A percentile compares a stretch with the other conserved stretches of the same genome.
These are phyloP conservation scores for Tachysurus vachellii DNA, from an alignment of 2,113 vertebrate species.

Conservation along the genomic window DNA sequence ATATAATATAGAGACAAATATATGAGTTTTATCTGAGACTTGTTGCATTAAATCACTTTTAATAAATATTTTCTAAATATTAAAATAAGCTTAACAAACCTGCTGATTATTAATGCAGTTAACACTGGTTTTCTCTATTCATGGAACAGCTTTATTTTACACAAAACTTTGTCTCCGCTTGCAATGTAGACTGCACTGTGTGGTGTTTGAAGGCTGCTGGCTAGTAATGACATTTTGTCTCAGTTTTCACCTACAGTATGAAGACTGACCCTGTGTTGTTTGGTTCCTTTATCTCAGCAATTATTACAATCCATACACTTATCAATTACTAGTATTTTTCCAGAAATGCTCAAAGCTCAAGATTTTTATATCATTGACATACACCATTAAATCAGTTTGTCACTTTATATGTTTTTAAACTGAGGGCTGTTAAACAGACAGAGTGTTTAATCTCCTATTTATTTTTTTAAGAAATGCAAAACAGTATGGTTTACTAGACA, in stretches of 20 bases:
- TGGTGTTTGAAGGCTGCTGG: neutral
- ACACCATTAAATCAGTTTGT: neutral
- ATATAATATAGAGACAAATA: too few relatives aligned
- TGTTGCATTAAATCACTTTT: too few relatives aligned
- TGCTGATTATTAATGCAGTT: neutral
- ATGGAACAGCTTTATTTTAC: neutral
- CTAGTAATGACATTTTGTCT: neutral
- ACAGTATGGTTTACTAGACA: neutral
- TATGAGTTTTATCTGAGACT: too few relatives aligned
- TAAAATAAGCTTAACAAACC: neutral
- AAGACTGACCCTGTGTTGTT: neutral
- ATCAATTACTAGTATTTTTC: neutral
- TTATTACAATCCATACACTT: neutral
- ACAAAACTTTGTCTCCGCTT: neutral
- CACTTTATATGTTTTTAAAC: neutral
- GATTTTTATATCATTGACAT: neutral
- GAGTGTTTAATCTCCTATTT: neutral
- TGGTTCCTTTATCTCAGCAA: neutral
- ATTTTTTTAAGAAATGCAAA: neutral
- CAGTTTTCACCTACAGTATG: neutral
- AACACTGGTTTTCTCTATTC: neutral
- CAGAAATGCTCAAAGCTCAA: neutral
- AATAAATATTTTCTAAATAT: neutral
- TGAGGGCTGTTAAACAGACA: neutral
- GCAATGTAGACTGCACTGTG: neutral